Conservation (phyloP, 2,888 invertebrate genomes). For the Dasysyrphus albostriatus region DNA sequence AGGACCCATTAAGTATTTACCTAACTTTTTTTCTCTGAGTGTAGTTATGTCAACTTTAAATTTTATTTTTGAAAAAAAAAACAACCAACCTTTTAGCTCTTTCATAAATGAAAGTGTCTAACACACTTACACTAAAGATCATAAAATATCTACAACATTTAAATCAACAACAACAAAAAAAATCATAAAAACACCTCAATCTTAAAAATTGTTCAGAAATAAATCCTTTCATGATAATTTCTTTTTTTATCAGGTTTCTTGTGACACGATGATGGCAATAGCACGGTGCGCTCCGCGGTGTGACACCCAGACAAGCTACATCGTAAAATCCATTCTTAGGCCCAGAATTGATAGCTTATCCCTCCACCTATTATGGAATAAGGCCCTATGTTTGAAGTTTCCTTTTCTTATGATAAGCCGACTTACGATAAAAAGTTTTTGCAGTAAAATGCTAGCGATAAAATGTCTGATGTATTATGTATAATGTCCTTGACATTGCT, state of each 20-base stretch:
- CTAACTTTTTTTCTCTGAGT: too few species aligned
- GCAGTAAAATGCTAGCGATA: constrained; percentile 13
- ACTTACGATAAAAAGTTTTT: constrained; percentile 28
- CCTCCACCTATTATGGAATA: constrained; percentile 8
- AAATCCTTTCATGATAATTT: constrained; percentile 8
- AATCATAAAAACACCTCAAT: constrained; percentile 14
- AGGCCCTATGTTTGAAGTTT: background rate
- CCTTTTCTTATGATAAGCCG: constrained; percentile 9
- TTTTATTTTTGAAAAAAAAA: background rate
- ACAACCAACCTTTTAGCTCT: background rate
- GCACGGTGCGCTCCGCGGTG: background rate
- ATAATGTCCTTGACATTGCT: background rate
- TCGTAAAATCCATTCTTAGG: background rate
- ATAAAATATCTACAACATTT: background rate
- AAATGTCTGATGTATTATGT: constrained; percentile 14
- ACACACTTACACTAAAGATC: constrained; percentile 1
- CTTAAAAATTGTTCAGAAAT: constrained; percentile 2
- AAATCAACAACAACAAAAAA: background rate
- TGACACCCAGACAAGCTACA: background rate
- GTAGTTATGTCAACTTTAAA: too few species aligned
- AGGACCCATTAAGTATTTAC: too few species aligned
- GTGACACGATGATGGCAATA: background rate
- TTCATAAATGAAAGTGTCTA: background rate
- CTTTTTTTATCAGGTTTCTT: constrained; percentile 1
- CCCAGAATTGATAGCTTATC: constrained; percentile 4